Conservation (phyloP, 1,140 invertebrate species). For the Pseudobourletiella spinata region DNA sequence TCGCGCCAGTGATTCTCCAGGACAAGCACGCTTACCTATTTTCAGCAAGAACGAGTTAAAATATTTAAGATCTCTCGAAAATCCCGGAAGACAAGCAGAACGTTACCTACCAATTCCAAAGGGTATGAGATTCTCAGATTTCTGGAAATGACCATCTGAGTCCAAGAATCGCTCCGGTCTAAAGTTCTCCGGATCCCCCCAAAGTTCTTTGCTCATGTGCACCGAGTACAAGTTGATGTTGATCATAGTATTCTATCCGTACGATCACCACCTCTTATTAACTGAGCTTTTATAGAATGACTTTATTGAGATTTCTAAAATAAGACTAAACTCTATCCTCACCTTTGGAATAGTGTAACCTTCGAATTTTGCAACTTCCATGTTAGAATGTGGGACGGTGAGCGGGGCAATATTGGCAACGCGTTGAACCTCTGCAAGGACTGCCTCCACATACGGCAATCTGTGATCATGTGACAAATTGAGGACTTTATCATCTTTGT, state of each 20-base stretch:
- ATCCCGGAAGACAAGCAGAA: not conserved
- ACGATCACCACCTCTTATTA: no score
- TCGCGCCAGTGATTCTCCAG: conserved; percentile 7
- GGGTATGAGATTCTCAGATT: not conserved
- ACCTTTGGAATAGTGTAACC: conserved; percentile 55
- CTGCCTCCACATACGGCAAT: conserved; percentile 50
- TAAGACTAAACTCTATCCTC: no score
- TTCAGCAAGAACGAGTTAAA: not conserved
- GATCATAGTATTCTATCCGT: no score
- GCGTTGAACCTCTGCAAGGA: conserved; percentile 41
- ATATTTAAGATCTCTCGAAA: not conserved
- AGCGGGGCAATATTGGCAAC: conserved; percentile 25
- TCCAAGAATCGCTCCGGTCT: conserved; percentile 36
- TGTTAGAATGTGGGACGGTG: conserved; percentile 50
- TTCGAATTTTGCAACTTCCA: conserved; percentile 47
- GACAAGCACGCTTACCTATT: conserved; percentile 8
- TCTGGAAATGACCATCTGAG: conserved; percentile 6
- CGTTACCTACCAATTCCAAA: conserved; percentile 9
- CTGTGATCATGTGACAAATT: not conserved
- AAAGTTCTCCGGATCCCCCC: conserved; percentile 39
- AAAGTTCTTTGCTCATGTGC: conserved; percentile 38
- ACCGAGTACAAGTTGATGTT: conserved; percentile 31
- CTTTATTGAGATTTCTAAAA: no score
- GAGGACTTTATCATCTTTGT: not conserved
- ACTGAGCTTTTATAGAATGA: no score